Conservation (phyloP, 2,888 invertebrate genomes). For the Hirtodrosophila histrioides region DNA sequence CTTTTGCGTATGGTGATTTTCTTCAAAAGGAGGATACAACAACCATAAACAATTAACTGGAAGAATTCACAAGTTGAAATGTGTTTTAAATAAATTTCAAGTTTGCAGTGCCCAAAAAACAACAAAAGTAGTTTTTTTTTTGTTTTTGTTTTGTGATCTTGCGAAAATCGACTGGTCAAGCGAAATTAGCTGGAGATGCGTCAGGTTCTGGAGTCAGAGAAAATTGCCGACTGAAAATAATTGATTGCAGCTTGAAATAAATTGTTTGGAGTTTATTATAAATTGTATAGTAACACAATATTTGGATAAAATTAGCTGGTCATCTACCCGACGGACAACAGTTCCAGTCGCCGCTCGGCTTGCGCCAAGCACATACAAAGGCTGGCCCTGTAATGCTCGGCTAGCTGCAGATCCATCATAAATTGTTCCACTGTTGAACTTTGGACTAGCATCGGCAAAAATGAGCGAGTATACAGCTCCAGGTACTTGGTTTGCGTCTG, state of each 20-base stretch:
- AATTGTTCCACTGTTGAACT: slow-evolving; percentile 33
- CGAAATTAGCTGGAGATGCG: not conserved
- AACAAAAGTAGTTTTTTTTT: slow-evolving; percentile 27
- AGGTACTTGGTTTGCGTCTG: slow-evolving; percentile 53
- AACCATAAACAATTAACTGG: slow-evolving; percentile 88
- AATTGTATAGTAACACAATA: not conserved
- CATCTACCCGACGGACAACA: slow-evolving; percentile 5
- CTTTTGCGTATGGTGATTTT: slow-evolving; percentile 10
- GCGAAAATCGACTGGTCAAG: not conserved
- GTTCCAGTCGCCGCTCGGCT: slow-evolving; percentile 4
- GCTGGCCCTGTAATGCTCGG: slow-evolving; percentile 13
- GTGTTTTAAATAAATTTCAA: slow-evolving; percentile 65
- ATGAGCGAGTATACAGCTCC: slow-evolving; percentile 23
- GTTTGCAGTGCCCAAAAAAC: slow-evolving; percentile 54
- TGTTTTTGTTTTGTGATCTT: slow-evolving; percentile 51
- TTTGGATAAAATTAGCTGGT: not conserved
- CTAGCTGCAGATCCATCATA: slow-evolving; percentile 26
- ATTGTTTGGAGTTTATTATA: slow-evolving; percentile 2
- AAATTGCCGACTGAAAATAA: not conserved
- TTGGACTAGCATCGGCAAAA: slow-evolving; percentile 27
- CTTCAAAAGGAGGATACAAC: slow-evolving; percentile 71
- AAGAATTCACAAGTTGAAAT: slow-evolving; percentile 42
- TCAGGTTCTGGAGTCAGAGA: not conserved
- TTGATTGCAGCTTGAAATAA: not conserved
- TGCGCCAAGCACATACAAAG: slow-evolving; percentile 38